Conservation (phyloP, 2,797 vertebrate genomes). For the Acomys russatus region DNA sequence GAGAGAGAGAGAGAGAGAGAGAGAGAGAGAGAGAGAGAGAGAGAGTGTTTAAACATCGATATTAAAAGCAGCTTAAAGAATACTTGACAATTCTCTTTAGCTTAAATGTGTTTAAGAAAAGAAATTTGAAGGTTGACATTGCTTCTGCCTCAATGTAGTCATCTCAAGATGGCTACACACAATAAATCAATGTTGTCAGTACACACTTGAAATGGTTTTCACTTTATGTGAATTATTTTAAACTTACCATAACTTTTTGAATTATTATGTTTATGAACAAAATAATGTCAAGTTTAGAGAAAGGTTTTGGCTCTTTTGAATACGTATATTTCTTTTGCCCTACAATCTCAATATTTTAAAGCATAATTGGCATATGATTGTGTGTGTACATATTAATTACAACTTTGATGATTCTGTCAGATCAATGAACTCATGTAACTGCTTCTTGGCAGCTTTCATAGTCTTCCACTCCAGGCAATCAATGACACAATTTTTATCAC, state of each 20-base stretch:
- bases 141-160: conserved; percentile 43
- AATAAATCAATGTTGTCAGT: not conserved
- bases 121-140: not conserved
- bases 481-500: not conserved
- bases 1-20: no score
- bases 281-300: not conserved
- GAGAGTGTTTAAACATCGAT: not conserved
- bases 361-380: conserved; percentile 10
- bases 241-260: not conserved
- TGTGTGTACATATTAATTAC: conserved; percentile 9
- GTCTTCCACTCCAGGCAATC: not conserved
- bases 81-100: not conserved
- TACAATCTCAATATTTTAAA: not conserved
- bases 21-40: no score
- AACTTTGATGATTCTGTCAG: not conserved
- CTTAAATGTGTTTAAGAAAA: not conserved
- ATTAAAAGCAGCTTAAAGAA: conserved; percentile 25
- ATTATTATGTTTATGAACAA: conserved; percentile 19
- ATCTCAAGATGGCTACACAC: not conserved
- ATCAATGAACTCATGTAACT: not conserved
- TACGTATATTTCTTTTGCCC: not conserved
- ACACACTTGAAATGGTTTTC: not conserved
- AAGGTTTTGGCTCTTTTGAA: conserved; percentile 6
- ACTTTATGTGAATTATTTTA: conserved; percentile 42
- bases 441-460: not conserved